Base-by-base conservation (phyloP, 2,888 invertebrate species). In the Griposia aprilina region DNA sequence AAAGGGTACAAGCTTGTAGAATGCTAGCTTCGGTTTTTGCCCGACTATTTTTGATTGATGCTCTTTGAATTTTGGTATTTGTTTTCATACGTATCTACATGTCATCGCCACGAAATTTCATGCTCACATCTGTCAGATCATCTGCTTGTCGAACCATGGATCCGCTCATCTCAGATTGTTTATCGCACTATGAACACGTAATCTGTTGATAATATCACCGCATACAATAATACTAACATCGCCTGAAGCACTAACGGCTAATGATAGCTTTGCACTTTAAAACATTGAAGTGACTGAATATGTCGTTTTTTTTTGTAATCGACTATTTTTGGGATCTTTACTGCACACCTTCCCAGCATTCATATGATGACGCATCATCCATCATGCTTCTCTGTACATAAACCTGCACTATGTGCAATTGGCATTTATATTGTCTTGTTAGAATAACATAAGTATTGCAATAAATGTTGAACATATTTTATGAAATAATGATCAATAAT, bases 1-100 rank as follows among this genome's bases (percentile, higher is more conserved):
- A 96, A 96, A 96, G 96, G 96, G 97, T 97, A 97, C 95, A 94
- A 93, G 94, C 94, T 93, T 96, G 93, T 95, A 95, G 94, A 95
- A 94, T 95, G 95, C 94, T 95, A 94, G 94, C 95, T 95, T 94
- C 93, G 92, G 91, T 93, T 93, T 94, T 94, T 94, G 94, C 94
- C 93, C 94, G 92, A 92, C 91, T 91, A 91, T 93, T 93, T 87
- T 93, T 93, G 91, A 93, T 92, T 95, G 94, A 94, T 93, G 93
- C 93, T 93, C 93, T 92, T 94, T 95, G 91, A 91, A 90, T 91
- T 93, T 93, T 91, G 89, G 84, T 90, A 85, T 89, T 86, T 87
- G 83, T 89, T 87, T 89, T 89, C 86, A 82, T 86, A 80, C 82
- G 75, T 76, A 80, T 71, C 78, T 30, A 80, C 75, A 69, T 82